These are phyloP conservation scores for Drosophila sulfurigaster DNA, from an alignment of 1,140 invertebrate species.

Conservation along the genomic window DNA sequence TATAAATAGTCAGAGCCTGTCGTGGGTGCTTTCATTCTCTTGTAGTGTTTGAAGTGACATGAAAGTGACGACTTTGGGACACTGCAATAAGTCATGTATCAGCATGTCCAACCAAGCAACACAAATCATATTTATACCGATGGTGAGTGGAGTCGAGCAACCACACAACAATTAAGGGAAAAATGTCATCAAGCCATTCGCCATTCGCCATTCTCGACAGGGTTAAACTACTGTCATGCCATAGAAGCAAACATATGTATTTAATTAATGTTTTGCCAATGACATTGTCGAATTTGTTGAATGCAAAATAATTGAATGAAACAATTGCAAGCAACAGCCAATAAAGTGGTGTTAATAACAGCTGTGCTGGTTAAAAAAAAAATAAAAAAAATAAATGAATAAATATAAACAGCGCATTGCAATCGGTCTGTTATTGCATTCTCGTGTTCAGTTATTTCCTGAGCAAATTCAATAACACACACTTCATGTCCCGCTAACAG, in stretches of 20 bases:
- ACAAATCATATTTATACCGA: constrained; percentile 84
- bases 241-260: too few species aligned
- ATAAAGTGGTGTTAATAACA: too few species aligned
- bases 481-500: too few species aligned
- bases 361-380: too few species aligned
- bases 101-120: constrained; percentile 85
- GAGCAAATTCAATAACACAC: too few species aligned
- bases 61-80: constrained; percentile 84
- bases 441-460: too few species aligned
- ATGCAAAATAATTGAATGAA: too few species aligned
- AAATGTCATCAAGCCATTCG: background rate
- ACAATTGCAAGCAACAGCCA: too few species aligned
- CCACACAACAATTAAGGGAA: background rate
- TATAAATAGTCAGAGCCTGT: constrained; percentile 78
- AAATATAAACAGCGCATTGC: too few species aligned
- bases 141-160: constrained; percentile 64
- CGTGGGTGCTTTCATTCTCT: constrained; percentile 83
- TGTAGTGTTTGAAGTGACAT: constrained; percentile 85
- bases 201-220: background rate
- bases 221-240: background rate
- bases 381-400: too few species aligned
- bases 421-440: too few species aligned
- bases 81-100: constrained; percentile 85
- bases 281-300: too few species aligned
- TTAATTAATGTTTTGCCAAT: background rate